Base-by-base conservation (phyloP, 2,888 invertebrate species). In the Parnassius glacialis region DNA sequence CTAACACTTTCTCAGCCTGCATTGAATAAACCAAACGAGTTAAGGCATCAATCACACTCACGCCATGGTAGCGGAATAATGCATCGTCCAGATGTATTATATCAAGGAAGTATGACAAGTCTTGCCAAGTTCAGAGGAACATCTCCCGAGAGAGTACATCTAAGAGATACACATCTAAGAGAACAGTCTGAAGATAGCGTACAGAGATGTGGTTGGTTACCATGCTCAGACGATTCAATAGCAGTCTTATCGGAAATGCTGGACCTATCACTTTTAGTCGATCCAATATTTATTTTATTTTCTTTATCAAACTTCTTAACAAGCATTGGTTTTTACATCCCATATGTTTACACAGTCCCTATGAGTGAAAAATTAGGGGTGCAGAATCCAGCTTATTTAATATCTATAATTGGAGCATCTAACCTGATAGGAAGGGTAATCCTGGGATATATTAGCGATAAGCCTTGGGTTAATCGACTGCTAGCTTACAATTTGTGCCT, bases 291-390 rank as follows among this genome's bases (percentile, higher is more conserved):
- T 83, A 92, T 99, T 67, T 88, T 99, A 65, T 99, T 99, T 84
- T 94, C 96, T 12, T 73, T 97, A 60, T 99, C 99, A 48, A 99
- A 99, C 87, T 97, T 99, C 83, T 95, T 97, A 79, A 98, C 98
- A 52, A 98, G 97, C 80, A 95, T 98, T 78, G 98, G 98, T 65
- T 98, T 97, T 92, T 97, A 98, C 83, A 94, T 98, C 77, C 98
- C 98, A 45, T 98, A 97, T 80, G 95, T 98, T 59, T 98, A 96
- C 79, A 93, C 96, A 64, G 95, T 95, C 71, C 93, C 96, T 55
- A 94, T 95, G 88, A 96, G 96, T 11, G 92, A 94, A 64, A 89
- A 94, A 60, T 78, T 94, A 57, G 92, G 90, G 1, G 86, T 96
- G 44, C 78, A 85, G 16, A 91, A 93, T 60, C 94, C 95, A 7